Base-by-base conservation (phyloP, 2,888 invertebrate genomes). In the Dendrolimus pini region DNA sequence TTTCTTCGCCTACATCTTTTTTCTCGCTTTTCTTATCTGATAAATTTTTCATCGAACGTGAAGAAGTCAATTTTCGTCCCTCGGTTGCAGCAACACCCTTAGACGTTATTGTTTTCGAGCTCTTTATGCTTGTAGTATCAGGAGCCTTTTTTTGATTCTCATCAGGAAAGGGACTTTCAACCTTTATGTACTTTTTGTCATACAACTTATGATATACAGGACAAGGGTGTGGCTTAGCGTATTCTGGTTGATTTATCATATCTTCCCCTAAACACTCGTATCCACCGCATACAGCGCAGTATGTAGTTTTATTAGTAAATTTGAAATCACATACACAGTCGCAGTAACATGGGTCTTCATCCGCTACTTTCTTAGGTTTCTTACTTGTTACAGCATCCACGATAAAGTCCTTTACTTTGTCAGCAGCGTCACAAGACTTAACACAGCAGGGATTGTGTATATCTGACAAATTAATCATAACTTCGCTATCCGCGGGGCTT, bases 181-280 rank as follows among this genome's bases (percentile, higher is more conserved):
- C 77, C 65, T 77, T 76, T 55, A 87, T 79, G 9, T 72, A 69
- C 18, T 74, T 77, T 69, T 76, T 88, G 63, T 89, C 83, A 60
- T 89, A 90, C 55, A 86, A 57, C 59, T 89, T 89, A 59, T 90
- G 83, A 62, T 88, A 90, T 9, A 90, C 77, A 1, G 90, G 90
- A 65, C 90, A 90, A 8, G 90, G 89, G 57, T 86, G 83, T 7
- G 89, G 89, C 60, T 78, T 82, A 1, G 71, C 71, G 60, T 74
- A 82, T 14, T 74, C 78, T 1, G 89, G 89, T 64, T 82, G 71
- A 58, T 78, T 64, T 61, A 67, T 73, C 67, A 84, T 78, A 63
- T 89, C 89, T 47, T 82, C 78, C 12, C 89, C 89, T 41, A 86
- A 65, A 57, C 83, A 83, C 69, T 89, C 87, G 58, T 85, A 90